Evolutionary conservation across 1,140 invertebrate species (phyloP).

Genomic region (Andrena cerasifolii): DNA sequence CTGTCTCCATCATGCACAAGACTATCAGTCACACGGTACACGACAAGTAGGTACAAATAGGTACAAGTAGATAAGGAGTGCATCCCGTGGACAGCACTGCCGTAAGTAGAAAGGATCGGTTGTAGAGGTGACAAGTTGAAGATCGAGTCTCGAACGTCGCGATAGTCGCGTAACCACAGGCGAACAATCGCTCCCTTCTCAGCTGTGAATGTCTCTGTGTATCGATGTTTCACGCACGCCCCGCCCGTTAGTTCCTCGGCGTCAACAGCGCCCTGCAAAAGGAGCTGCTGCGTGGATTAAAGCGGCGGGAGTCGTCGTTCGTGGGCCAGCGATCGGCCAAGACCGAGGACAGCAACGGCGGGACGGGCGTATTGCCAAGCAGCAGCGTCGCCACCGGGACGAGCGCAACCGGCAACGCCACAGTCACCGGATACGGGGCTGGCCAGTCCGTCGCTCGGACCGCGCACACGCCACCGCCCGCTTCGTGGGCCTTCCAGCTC

Average conservation of each 20-base stretch:
- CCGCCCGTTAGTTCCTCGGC: constrained; percentile 76
- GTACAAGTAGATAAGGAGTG: too few relatives aligned
- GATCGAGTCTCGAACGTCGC: not conserved
- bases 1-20: too few relatives aligned
- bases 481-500: constrained; percentile 92
- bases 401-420: not conserved
- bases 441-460: constrained; percentile 73
- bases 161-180: constrained; percentile 30
- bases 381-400: constrained; percentile 4
- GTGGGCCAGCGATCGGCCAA: constrained; percentile 32
- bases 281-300: constrained; percentile 84
- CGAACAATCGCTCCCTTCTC: constrained; percentile 36
- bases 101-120: not conserved
- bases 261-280: constrained; percentile 82
- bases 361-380: not conserved
- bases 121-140: not conserved
- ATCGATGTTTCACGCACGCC: constrained; percentile 75
- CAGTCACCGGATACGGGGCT: not conserved
- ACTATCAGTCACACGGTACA: too few relatives aligned
- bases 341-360: constrained; percentile 9
- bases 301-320: constrained; percentile 77
- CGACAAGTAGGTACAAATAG: too few relatives aligned
- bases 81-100: too few relatives aligned
- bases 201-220: constrained; percentile 62
- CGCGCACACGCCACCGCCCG: constrained; percentile 80